Evolutionary conservation across 1,140 invertebrate genomes (phyloP), one percentile per base, ranked within the genome.

Genomic region (Atta colombica): DNA sequence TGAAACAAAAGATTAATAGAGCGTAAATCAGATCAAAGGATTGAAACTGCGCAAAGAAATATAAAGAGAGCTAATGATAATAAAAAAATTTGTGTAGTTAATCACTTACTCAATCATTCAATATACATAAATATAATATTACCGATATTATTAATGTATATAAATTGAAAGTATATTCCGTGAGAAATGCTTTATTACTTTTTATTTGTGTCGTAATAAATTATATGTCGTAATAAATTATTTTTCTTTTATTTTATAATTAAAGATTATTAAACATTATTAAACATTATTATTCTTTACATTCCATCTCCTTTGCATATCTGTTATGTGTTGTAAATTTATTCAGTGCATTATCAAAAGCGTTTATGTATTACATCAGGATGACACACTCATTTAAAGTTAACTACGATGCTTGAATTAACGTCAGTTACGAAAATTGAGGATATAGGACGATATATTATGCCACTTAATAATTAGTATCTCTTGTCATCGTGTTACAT

Each of bases 381-480:
- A 49, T 10, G 66, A 21, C 14, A 8, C 35, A 74, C 58, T 84
- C 35, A 74, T 45, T 75, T 61, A 61, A 63, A 75, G 3, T 61
- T 31, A 74, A 75, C 31, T 35, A 35, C 28, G 55, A 21, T 39
- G n/a, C 28, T 58, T 51, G 80, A 61, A 63, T 61, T 60, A 74
- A 74, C 12, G 18, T 74, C 35, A 61, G 53, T 18, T 61, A 49
- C 25, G 31, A 12, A 49, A 61, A 75, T 51, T 51, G 69, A 51
- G 55, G 69, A 63, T 74, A 58, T 61, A 21, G 18, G 31, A 35
- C 39, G 63, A 82, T 74, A 61, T 61, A 74, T 84, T 10, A 28
- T n/a, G 55, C 39, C 35, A 75, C 28, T 84, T 49, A 61, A 28
- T 84, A 84, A 84, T 84, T 75, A 63, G 69, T 31, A 58, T 4